Evolutionary conservation across 2,888 invertebrate genomes (phyloP).

Genomic region (Heliconius erato): DNA sequence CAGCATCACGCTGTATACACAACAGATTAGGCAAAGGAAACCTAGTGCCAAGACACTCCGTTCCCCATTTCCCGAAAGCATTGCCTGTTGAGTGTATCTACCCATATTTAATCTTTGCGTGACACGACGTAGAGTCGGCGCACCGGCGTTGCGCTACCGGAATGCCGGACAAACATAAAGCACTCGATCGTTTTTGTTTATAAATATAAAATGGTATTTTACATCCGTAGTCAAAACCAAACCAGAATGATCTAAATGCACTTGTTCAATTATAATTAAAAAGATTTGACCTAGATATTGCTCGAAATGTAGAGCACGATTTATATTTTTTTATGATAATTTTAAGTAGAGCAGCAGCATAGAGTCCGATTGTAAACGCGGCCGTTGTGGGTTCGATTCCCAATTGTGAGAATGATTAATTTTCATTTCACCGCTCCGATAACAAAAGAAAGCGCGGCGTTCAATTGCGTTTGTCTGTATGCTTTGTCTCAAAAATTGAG

Average conservation of each 20-base stretch:
- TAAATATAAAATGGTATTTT: conserved; percentile 46
- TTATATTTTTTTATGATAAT: not conserved
- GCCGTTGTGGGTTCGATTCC: not conserved
- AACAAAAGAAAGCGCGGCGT: too few species aligned
- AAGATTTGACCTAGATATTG: conserved; percentile 12
- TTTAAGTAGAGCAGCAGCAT: not conserved
- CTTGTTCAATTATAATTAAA: conserved; percentile 1
- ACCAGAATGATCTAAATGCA: not conserved
- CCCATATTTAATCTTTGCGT: conserved; percentile 47
- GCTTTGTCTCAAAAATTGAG: too few species aligned
- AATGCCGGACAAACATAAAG: conserved; percentile 45
- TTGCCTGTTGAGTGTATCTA: conserved; percentile 26
- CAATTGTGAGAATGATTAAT: not conserved
- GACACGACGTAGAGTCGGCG: conserved; percentile 50
- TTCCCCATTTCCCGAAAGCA: too few species aligned
- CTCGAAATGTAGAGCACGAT: not conserved
- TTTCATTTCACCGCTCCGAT: too few species aligned
- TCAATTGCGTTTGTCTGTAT: too few species aligned
- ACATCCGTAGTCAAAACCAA: not conserved
- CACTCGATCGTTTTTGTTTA: conserved; percentile 46
- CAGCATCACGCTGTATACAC: too few species aligned
- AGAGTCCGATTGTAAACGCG: not conserved
- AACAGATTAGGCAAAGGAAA: too few species aligned
- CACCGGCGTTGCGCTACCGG: conserved; percentile 49
- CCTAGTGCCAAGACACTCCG: too few species aligned